Evolutionary conservation across 2,113 vertebrate species (phyloP).

Genomic region (Grammomys dolichurus): DNA sequence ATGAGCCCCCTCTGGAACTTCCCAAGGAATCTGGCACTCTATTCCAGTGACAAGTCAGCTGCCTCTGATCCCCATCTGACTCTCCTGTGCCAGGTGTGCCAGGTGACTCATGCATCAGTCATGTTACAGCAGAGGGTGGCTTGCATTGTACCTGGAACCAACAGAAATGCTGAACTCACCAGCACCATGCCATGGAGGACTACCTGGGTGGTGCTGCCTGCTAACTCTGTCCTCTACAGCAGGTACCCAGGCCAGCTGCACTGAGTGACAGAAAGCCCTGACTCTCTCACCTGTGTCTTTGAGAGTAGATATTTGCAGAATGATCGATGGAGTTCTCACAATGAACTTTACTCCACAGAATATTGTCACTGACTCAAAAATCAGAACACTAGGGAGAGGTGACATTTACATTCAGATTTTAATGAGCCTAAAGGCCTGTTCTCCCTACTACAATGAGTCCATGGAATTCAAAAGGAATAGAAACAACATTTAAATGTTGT

Average conservation of each 20-base stretch:
- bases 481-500: neutral
- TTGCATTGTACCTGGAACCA: neutral
- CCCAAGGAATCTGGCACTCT: neutral
- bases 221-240: rapidly evolving
- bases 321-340: neutral
- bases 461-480: neutral
- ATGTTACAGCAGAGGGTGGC: neutral
- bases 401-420: neutral
- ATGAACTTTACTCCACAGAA: neutral
- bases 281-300: neutral
- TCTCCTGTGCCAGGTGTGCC: neutral
- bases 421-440: neutral
- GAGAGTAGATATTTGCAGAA: neutral
- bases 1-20: neutral
- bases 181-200: neutral
- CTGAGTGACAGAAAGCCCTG: neutral
- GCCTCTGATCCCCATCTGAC: neutral
- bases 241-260: neutral
- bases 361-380: neutral
- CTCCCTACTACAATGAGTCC: neutral
- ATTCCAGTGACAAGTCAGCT: neutral
- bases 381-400: no score
- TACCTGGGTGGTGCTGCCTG: neutral
- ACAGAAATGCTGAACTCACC: neutral
- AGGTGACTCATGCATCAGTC: constrained; percentile 13